Conservation (phyloP, 1,140 invertebrate genomes). For the Sitobion miscanthi region DNA sequence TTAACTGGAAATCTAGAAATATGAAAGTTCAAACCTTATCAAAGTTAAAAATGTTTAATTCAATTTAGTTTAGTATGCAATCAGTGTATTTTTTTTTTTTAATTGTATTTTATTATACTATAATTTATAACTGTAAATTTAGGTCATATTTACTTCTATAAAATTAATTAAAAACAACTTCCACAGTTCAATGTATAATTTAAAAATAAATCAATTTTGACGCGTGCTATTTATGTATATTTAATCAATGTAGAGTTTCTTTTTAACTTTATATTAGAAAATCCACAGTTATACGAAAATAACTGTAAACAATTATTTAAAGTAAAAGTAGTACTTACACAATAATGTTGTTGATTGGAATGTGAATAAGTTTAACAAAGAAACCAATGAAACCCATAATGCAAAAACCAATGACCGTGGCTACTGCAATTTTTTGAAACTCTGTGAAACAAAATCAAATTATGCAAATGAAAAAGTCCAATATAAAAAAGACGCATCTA, state of each 20-base stretch:
- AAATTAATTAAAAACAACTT: no score
- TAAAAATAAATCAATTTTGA: no score
- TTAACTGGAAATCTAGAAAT: neutral
- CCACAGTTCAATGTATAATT: no score
- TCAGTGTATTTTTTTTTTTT: no score
- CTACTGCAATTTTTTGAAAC: conserved; percentile 99
- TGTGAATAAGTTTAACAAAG: conserved; percentile 99
- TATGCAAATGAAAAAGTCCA: no score
- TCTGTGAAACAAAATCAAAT: conserved; percentile 73
- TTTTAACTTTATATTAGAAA: neutral
- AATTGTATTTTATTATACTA: no score
- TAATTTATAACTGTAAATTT: no score
- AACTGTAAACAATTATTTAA: neutral
- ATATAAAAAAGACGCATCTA: neutral
- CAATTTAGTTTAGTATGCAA: neutral
- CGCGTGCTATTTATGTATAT: no score
- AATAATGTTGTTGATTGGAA: conserved; percentile 99
- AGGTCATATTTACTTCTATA: no score
- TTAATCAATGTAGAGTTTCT: no score
- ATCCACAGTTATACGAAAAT: neutral
- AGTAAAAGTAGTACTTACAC: conserved; percentile 71
- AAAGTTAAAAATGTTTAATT: neutral
- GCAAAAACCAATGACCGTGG: conserved; percentile 98
- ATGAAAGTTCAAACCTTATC: neutral
- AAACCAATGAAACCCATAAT: conserved; percentile 99